phyloP scores from a whole-genome alignment of 2,113 vertebrate genomes.

The Mormyrus iriodes region DNA sequence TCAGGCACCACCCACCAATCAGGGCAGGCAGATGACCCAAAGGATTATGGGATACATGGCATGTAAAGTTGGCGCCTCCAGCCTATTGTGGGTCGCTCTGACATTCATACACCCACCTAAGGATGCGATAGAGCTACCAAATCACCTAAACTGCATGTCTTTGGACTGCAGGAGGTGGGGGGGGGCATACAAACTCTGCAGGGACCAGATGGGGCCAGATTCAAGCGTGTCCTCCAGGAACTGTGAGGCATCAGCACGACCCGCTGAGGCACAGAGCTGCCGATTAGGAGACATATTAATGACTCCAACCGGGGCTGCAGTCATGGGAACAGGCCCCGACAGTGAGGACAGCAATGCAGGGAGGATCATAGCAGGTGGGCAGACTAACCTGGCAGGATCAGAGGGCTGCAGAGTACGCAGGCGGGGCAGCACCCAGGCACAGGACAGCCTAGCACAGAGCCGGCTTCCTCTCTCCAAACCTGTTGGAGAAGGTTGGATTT shows the following conservation, averaged over 20 bases:
- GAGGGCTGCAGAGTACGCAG: background rate
- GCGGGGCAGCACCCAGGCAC: background rate
- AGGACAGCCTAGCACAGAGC: background rate
- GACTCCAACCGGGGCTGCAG: background rate
- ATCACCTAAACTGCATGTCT: background rate
- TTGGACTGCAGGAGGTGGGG: background rate
- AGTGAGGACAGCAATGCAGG: background rate
- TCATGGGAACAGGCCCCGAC: background rate
- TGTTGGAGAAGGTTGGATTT: background rate
- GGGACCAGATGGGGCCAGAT: background rate
- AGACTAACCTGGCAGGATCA: background rate
- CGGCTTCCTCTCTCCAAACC: background rate
- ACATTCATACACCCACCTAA: background rate
- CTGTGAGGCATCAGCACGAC: background rate
- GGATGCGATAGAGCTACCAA: background rate
- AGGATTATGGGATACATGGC: background rate
- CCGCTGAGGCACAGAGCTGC: slow-evolving; percentile 2
- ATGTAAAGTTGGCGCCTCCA: background rate
- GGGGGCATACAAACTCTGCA: background rate
- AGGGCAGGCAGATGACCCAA: background rate
- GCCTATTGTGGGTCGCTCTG: background rate
- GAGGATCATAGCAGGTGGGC: background rate
- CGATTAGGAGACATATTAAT: slow-evolving; percentile 1
- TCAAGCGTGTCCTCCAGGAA: background rate
- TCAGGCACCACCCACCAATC: background rate